Evolutionary conservation across 1,140 invertebrate species (phyloP).

Genomic region (Leptopilina boulardi): DNA sequence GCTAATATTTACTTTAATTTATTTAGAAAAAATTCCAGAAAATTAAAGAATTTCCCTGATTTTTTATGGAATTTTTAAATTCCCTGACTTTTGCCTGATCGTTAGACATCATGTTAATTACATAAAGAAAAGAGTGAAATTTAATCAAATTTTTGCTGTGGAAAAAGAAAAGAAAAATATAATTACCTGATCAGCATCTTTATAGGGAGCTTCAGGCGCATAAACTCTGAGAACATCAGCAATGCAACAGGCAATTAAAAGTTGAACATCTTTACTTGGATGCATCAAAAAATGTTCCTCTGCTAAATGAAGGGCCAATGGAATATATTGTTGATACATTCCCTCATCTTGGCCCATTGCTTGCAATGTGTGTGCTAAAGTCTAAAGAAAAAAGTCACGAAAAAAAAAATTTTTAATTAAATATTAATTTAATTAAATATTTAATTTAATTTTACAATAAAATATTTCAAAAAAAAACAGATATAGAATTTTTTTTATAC

Average conservation of each 20-base stretch:
- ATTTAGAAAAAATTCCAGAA: no score
- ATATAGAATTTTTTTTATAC: no score
- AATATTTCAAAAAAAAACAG: no score
- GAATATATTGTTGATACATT: conserved; percentile 94
- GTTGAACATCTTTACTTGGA: conserved; percentile 93
- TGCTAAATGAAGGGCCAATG: conserved; percentile 94
- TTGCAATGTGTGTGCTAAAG: conserved; percentile 94
- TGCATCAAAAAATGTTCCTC: conserved; percentile 95
- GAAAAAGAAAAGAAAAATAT: conserved; percentile 27
- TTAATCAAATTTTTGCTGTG: background rate
- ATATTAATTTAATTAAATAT: conserved; percentile 19
- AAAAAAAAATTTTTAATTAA: conserved; percentile 7
- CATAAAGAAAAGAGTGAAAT: background rate
- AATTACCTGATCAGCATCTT: conserved; percentile 91
- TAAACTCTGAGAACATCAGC: conserved; percentile 98
- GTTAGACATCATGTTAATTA: no score
- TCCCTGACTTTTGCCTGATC: no score
- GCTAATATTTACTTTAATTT: no score
- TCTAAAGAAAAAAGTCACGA: conserved; percentile 74
- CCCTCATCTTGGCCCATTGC: conserved; percentile 97
- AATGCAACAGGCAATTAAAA: conserved; percentile 97
- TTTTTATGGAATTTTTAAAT: no score
- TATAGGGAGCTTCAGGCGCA: conserved; percentile 98
- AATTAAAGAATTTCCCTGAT: no score
- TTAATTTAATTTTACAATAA: no score